These are phyloP conservation scores for Catocala fraxini DNA, from an alignment of 2,888 invertebrate genomes.

Conservation along the genomic window DNA sequence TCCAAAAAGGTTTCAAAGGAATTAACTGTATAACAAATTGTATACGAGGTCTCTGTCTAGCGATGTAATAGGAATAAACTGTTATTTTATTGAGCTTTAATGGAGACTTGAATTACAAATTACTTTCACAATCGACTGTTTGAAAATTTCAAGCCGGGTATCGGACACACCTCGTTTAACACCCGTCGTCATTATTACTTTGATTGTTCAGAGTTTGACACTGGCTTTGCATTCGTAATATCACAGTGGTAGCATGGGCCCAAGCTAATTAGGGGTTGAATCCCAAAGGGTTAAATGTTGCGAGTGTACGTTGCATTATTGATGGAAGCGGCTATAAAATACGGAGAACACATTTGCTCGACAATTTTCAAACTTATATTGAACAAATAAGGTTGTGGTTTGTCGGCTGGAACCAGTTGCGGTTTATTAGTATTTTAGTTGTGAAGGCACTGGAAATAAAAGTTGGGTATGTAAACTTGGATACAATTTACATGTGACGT, in stretches of 20 bases:
- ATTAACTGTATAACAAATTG: too few relatives aligned
- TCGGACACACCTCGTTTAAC: slow-evolving; percentile 41
- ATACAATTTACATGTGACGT: slow-evolving; percentile 8
- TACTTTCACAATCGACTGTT: slow-evolving; percentile 7
- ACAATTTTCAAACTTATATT: slow-evolving; percentile 24
- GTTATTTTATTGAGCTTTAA: background rate
- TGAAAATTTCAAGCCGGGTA: slow-evolving; percentile 27
- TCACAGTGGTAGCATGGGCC: slow-evolving; percentile 46
- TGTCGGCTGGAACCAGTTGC: background rate
- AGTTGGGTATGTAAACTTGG: slow-evolving; percentile 17
- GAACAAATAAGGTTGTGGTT: slow-evolving; percentile 2
- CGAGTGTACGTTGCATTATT: slow-evolving; percentile 66
- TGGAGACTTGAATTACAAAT: background rate
- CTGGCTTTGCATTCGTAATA: slow-evolving; percentile 61
- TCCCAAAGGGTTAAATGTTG: slow-evolving; percentile 62
- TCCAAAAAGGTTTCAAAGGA: too few relatives aligned
- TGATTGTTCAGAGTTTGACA: slow-evolving; percentile 55
- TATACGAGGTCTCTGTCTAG: too few relatives aligned
- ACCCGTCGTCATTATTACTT: slow-evolving; percentile 48
- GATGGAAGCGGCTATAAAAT: slow-evolving; percentile 53
- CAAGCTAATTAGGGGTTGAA: slow-evolving; percentile 61
- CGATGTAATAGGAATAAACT: too few relatives aligned
- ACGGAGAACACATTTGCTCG: slow-evolving; percentile 8
- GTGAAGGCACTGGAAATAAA: slow-evolving; percentile 26
- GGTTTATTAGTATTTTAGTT: slow-evolving; percentile 31